Percentiles rank a stretch among this genome's conserved stretches.
Evolutionary conservation across 64 coral and sea anemone species (phyloP).

Genomic region (Montipora efflorescens): DNA sequence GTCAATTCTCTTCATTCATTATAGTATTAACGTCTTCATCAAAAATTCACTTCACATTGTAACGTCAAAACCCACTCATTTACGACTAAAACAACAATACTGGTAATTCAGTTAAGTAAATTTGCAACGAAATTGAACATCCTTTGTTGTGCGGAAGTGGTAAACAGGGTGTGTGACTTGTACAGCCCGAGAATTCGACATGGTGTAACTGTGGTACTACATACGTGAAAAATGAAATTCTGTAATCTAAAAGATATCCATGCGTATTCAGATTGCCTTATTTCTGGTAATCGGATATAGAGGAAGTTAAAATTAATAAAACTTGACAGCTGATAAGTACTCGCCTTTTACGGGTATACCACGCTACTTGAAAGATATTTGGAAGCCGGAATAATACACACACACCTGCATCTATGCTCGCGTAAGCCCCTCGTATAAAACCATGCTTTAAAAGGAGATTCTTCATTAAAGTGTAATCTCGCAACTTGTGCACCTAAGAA

Average conservation of each 20-base stretch:
- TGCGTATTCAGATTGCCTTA: neutral
- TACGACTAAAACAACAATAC: neutral
- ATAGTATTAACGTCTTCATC: too few species aligned
- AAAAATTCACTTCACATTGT: neutral
- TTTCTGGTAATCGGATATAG: conserved; percentile 1
- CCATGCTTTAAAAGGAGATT: neutral
- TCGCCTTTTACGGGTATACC: neutral
- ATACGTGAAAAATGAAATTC: neutral
- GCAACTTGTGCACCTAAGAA: neutral
- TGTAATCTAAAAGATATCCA: conserved; percentile 3
- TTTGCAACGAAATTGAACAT: neutral
- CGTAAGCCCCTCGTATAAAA: neutral
- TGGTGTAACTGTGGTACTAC: neutral
- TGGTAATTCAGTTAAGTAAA: neutral
- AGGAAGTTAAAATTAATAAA: conserved; percentile 1
- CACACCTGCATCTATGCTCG: neutral
- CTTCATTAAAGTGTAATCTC: neutral
- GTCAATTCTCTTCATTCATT: too few species aligned
- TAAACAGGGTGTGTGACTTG: neutral
- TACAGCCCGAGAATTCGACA: too few species aligned
- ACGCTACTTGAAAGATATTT: conserved; percentile 10
- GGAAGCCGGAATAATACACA: neutral
- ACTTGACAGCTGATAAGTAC: neutral
- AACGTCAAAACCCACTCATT: neutral
- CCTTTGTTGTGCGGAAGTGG: neutral